Conservation (phyloP, 2,797 vertebrate genomes). For the Intellagama lesueurii region DNA sequence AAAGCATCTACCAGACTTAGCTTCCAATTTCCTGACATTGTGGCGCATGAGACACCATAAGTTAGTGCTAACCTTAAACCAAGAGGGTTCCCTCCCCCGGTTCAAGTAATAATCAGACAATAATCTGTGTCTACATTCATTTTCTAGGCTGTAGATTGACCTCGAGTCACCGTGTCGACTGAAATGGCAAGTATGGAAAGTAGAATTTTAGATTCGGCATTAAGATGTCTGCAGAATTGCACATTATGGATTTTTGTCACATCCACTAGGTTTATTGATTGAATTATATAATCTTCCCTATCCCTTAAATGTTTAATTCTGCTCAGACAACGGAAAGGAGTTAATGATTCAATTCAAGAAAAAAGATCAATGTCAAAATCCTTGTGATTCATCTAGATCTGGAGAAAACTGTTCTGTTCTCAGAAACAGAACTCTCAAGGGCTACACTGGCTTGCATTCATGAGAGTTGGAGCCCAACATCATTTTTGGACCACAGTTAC, state of each 20-base stretch:
- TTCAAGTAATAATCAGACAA: neutral
- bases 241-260: slow-evolving; percentile 48
- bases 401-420: too few species aligned
- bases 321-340: neutral
- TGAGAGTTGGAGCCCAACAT: too few species aligned
- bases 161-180: neutral
- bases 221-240: slow-evolving; percentile 57
- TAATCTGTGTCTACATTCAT: neutral
- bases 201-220: slow-evolving; percentile 36
- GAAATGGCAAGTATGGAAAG: slow-evolving; percentile 6
- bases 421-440: too few species aligned
- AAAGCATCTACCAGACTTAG: neutral
- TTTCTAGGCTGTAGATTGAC: neutral
- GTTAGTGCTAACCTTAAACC: too few species aligned
- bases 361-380: neutral
- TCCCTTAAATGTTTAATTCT: neutral
- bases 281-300: slow-evolving; percentile 1
- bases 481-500: too few species aligned
- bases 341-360: neutral
- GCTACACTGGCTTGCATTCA: too few species aligned
- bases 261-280: slow-evolving; percentile 28
- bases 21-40: neutral
- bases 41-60: neutral
- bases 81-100: too few species aligned
- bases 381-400: neutral